These are phyloP conservation scores for Pocillopora verrucosa DNA, from an alignment of 64 coral and sea anemone species.

Conservation along the genomic window DNA sequence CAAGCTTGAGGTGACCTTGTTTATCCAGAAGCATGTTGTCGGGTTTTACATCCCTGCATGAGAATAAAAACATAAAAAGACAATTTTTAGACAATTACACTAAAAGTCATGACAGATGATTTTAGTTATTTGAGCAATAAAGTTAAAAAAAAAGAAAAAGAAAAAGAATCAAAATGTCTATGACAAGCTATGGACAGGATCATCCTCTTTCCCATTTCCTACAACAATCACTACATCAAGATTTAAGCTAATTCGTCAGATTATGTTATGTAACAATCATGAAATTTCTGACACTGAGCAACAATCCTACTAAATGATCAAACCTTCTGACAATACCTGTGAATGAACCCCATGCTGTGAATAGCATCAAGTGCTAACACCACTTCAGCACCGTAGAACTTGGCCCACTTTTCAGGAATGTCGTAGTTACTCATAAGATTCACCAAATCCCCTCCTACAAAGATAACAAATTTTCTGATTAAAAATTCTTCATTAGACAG, in stretches of 20 bases:
- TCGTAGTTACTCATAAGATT: slow-evolving; percentile 99
- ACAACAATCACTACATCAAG: no score
- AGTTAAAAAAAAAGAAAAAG: no score
- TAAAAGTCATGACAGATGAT: no score
- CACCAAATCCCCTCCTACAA: slow-evolving; percentile 90
- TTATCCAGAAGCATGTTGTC: slow-evolving; percentile 97
- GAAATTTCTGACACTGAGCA: no score
- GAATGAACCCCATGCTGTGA: slow-evolving; percentile 97
- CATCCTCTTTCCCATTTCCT: no score
- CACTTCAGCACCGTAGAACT: slow-evolving; percentile 97
- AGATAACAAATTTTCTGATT: background rate
- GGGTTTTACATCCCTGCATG: slow-evolving; percentile 92
- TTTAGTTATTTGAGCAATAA: no score
- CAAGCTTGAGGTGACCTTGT: slow-evolving; percentile 95
- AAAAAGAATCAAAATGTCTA: background rate
- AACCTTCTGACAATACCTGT: slow-evolving; percentile 64
- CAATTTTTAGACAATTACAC: background rate
- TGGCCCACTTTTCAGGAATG: slow-evolving; percentile 98
- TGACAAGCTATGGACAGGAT: no score
- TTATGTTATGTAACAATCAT: no score
- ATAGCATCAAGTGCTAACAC: slow-evolving; percentile 97
- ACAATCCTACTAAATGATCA: no score
- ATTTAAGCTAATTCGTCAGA: no score
- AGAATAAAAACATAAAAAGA: background rate
- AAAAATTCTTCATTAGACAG: background rate